phyloP scores from a whole-genome alignment of 2,113 vertebrate genomes.

The Isurus oxyrinchus region DNA sequence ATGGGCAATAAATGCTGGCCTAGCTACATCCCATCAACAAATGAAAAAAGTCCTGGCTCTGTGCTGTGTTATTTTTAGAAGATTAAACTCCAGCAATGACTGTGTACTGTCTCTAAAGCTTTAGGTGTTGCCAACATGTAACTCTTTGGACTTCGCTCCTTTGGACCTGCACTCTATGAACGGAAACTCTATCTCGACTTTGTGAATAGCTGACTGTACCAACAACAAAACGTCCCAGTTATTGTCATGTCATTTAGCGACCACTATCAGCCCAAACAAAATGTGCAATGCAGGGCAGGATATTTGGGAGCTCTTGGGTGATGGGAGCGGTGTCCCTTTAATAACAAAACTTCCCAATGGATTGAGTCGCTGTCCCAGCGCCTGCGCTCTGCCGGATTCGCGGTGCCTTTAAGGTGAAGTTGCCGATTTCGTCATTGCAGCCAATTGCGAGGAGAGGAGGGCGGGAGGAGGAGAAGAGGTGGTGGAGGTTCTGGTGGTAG shows the following conservation, averaged over 20 bases:
- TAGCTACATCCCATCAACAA: too few relatives aligned
- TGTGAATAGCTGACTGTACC: background rate
- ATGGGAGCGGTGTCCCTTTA: background rate
- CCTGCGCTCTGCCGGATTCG: conserved; percentile 39
- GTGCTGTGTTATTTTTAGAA: background rate
- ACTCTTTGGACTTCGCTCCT: background rate
- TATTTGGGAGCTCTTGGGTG: background rate
- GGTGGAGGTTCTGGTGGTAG: background rate
- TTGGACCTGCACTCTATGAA: background rate
- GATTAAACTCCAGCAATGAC: background rate
- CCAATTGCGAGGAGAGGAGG: conserved; percentile 23
- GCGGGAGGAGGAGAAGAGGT: background rate
- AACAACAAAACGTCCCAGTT: background rate
- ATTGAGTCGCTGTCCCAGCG: conserved; percentile 29
- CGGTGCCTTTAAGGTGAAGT: conserved; percentile 49
- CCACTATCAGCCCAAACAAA: background rate
- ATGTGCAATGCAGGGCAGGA: background rate
- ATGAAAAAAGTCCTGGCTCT: background rate
- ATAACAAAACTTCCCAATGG: background rate
- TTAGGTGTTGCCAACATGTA: background rate
- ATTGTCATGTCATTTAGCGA: background rate
- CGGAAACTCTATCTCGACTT: background rate
- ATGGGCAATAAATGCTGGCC: too few relatives aligned
- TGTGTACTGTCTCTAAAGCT: background rate
- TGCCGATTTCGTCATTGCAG: conserved; percentile 43